Evolutionary conservation across 1,140 invertebrate species (phyloP).

Genomic region (Aplysia californica): DNA sequence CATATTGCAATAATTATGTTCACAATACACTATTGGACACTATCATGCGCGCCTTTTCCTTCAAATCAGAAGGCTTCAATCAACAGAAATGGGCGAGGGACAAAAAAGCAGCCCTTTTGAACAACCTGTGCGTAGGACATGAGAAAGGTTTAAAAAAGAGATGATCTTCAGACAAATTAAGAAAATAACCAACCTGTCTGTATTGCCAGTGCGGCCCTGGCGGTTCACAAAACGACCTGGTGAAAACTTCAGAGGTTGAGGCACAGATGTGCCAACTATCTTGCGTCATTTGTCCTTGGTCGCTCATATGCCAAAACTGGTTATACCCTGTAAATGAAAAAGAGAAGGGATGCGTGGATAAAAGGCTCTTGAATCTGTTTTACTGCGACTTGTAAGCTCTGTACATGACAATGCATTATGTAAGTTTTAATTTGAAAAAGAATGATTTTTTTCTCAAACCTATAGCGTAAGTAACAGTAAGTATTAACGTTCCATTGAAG

Average conservation of each 20-base stretch:
- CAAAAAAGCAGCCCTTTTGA: neutral
- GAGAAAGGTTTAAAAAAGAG: neutral
- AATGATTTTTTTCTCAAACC: too few species aligned
- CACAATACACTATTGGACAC: too few species aligned
- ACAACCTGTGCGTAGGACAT: neutral
- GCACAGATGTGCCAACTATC: neutral
- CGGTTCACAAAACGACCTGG: neutral
- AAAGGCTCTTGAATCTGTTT: too few species aligned
- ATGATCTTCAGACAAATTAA: neutral
- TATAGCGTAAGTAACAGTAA: too few species aligned
- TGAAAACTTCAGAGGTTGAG: neutral
- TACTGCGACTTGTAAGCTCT: too few species aligned
- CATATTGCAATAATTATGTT: too few species aligned
- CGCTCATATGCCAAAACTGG: slow-evolving; percentile 24
- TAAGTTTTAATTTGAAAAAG: too few species aligned
- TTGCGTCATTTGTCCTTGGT: slow-evolving; percentile 10
- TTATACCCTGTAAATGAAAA: too few species aligned
- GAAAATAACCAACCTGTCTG: neutral
- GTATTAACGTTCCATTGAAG: too few species aligned
- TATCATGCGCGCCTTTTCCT: neutral
- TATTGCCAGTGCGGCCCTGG: neutral
- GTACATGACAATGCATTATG: too few species aligned
- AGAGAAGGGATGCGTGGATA: too few species aligned
- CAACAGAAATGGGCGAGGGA: neutral
- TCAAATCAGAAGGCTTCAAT: neutral